Evolutionary conservation across 2,113 vertebrate genomes (phyloP), one percentile per base, ranked within the genome.

Genomic region (Australoheros scitulus): DNA sequence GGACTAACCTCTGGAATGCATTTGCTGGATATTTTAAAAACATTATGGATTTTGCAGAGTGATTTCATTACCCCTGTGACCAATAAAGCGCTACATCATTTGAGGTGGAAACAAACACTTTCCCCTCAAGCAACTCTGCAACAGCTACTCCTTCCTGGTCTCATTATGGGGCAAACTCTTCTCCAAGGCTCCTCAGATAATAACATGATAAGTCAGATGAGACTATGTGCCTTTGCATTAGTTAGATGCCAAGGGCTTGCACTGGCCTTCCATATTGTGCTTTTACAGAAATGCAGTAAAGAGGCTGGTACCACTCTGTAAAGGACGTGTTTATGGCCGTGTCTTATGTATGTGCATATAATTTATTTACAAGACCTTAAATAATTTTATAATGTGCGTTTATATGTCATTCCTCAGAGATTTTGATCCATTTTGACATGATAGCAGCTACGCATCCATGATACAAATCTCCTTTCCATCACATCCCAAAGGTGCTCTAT

Each of bases 91-190:
- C 50, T 83, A 20, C 50, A 75, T 86, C 52, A 47, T 76, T 86
- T 50, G 61, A 64, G 57, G 26, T 85, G 83, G 63, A 90, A 88
- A 81, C 59, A 76, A 75, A 79, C 58, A 60, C 18, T 72, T 61
- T 6, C 32, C 86, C 85, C 86, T 81, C 76, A 64, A 88, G 86
- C 89, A 57, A 63, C 59, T 79, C 75, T 76, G 63, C 56, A 79
- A 61, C 76, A 76, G 32, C 87, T 84, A 55, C 65, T 91, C 89
- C 83, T 92, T 83, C 80, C 64, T 84, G 87, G 88, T 87, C 88
- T 92, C 85, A 93, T 92, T 92, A 91, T 36, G 50, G 76, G 79
- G 47, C 47, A 61, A 79, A 43, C 64, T 82, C 34, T 18, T 64
- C 70, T 84, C 84, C 59, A 61, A 84, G 65, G 81, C 78, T 83